Conservation (phyloP, 2,113 vertebrate genomes). For the Helogale parvula region DNA sequence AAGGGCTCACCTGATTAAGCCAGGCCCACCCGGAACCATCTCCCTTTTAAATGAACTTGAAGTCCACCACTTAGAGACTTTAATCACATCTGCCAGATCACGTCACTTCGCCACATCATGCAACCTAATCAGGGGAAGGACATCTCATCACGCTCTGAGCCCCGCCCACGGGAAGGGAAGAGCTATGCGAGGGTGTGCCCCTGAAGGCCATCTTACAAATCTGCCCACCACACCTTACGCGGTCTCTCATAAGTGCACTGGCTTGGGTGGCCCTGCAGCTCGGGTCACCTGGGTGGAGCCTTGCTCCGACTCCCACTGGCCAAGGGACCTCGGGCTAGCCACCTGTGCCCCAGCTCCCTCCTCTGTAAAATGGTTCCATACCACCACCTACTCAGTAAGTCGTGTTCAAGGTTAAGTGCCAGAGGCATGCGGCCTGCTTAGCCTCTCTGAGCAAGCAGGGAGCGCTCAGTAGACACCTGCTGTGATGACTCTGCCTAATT, state of each 20-base stretch:
- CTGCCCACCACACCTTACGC: accelerated
- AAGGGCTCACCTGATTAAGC: background rate
- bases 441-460: accelerated
- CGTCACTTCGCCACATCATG: accelerated
- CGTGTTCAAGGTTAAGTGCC: background rate
- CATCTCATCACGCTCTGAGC: too few relatives aligned
- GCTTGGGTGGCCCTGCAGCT: background rate
- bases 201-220: accelerated
- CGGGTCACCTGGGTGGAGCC: background rate
- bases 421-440: accelerated
- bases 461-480: accelerated
- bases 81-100: background rate
- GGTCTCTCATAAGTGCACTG: accelerated
- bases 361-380: background rate
- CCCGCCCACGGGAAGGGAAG: background rate
- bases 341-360: background rate
- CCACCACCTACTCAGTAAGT: accelerated
- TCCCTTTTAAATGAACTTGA: background rate
- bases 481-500: accelerated
- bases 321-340: background rate
- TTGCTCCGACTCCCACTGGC: background rate
- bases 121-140: too few relatives aligned
- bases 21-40: background rate
- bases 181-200: accelerated
- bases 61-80: background rate